These are phyloP conservation scores for Araneus ventricosus DNA, from an alignment of 1,140 invertebrate species.

Conservation along the genomic window DNA sequence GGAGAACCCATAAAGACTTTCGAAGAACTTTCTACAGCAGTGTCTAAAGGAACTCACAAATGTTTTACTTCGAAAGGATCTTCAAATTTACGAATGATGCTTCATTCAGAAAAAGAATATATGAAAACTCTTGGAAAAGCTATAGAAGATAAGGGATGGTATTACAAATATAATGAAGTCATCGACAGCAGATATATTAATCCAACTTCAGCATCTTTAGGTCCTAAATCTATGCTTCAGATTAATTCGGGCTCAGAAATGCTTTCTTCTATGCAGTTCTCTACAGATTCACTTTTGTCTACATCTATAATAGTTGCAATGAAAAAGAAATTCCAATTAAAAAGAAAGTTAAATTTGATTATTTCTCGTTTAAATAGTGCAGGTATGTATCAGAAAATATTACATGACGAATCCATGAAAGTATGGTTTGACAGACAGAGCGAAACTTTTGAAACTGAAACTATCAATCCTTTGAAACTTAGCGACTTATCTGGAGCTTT, in stretches of 20 bases:
- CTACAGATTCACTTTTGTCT: neutral
- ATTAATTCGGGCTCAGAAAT: neutral
- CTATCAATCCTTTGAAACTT: neutral
- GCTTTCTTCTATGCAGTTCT: neutral
- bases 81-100: neutral
- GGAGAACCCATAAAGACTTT: neutral
- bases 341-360: neutral
- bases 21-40: neutral
- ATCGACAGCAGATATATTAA: neutral
- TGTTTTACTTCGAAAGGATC: neutral
- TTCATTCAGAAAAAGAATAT: neutral
- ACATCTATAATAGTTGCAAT: neutral
- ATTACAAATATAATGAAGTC: neutral
- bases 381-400: slow-evolving; percentile 13
- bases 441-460: neutral
- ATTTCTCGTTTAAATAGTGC: neutral
- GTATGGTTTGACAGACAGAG: neutral
- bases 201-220: neutral
- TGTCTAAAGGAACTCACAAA: slow-evolving; percentile 16
- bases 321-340: neutral
- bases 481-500: neutral
- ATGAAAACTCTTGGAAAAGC: neutral
- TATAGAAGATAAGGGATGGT: neutral
- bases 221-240: neutral
- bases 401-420: neutral